These are phyloP conservation scores for Pristionchus maxplancki DNA, from an alignment of 2,888 invertebrate genomes.

Conservation along the genomic window DNA sequence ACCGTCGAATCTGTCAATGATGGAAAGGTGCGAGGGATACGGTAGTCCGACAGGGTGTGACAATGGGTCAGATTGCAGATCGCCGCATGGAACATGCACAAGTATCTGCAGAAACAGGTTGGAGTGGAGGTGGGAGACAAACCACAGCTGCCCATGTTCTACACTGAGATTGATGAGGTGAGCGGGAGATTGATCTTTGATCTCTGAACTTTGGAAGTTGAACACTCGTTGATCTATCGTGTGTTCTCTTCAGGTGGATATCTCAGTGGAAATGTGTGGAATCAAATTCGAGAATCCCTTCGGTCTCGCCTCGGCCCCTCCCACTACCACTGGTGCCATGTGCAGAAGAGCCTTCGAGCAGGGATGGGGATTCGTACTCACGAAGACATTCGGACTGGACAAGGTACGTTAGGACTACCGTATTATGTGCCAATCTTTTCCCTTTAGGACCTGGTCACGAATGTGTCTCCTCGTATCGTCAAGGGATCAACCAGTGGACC, in stretches of 20 bases:
- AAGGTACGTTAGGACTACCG: constrained; percentile 83
- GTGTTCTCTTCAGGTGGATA: constrained; percentile 84
- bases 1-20: constrained; percentile 99
- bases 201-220: neutral
- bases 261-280: constrained; percentile 94
- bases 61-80: constrained; percentile 56
- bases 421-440: neutral
- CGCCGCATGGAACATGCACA: constrained; percentile 85
- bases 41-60: neutral
- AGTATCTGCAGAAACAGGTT: constrained; percentile 85
- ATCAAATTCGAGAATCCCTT: constrained; percentile 96
- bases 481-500: constrained; percentile 91
- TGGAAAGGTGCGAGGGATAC: constrained; percentile 87
- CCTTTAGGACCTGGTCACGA: constrained; percentile 90
- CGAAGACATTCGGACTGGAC: constrained; percentile 94
- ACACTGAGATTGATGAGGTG: constrained; percentile 89
- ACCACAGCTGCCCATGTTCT: constrained; percentile 91
- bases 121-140: constrained; percentile 83
- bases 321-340: constrained; percentile 87
- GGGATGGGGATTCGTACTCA: constrained; percentile 98
- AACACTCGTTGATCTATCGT: too few species aligned
- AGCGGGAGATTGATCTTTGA: neutral
- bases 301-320: constrained; percentile 96
- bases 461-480: constrained; percentile 96
- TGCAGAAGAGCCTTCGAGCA: constrained; percentile 90